Evolutionary conservation across 2,113 vertebrate species (phyloP).

Genomic region (Microtus richardsoni): DNA sequence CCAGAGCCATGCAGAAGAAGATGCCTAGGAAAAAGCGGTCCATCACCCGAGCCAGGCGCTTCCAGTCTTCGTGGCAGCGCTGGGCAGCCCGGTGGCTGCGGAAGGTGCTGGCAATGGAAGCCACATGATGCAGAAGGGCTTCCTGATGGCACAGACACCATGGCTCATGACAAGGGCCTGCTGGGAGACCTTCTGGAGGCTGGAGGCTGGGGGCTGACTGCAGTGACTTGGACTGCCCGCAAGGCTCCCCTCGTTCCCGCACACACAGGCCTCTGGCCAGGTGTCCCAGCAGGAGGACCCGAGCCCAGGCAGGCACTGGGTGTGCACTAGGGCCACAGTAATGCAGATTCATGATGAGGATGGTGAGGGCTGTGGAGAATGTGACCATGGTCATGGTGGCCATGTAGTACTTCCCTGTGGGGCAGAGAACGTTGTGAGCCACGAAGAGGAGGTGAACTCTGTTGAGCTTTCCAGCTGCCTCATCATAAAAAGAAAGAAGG

Average conservation of each 20-base stretch:
- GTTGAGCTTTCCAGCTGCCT: neutral
- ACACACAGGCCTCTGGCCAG: conserved; percentile 92
- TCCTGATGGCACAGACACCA: conserved; percentile 86
- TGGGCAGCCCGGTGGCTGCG: conserved; percentile 89
- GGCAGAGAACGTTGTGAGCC: neutral
- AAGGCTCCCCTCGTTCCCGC: conserved; percentile 88
- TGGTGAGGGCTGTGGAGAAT: conserved; percentile 93
- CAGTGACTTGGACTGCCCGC: conserved; percentile 66
- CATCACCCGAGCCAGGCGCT: conserved; percentile 93
- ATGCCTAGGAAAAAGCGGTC: conserved; percentile 95
- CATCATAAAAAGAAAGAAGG: neutral
- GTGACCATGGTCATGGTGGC: conserved; percentile 97
- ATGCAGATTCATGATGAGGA: conserved; percentile 95
- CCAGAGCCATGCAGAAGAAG: conserved; percentile 94
- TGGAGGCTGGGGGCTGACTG: conserved; percentile 61
- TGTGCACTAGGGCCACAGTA: conserved; percentile 92
- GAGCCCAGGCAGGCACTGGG: conserved; percentile 92
- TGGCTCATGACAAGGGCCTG: conserved; percentile 63
- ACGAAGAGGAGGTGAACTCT: neutral
- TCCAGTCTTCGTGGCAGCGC: conserved; percentile 91
- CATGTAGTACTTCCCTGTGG: conserved; percentile 95
- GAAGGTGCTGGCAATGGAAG: conserved; percentile 91
- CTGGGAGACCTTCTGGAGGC: neutral
- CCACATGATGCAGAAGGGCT: conserved; percentile 87
- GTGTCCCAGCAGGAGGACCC: conserved; percentile 89